These are phyloP conservation scores for Sebastes cheni DNA, from an alignment of 2,797 vertebrate genomes.

Conservation along the genomic window DNA sequence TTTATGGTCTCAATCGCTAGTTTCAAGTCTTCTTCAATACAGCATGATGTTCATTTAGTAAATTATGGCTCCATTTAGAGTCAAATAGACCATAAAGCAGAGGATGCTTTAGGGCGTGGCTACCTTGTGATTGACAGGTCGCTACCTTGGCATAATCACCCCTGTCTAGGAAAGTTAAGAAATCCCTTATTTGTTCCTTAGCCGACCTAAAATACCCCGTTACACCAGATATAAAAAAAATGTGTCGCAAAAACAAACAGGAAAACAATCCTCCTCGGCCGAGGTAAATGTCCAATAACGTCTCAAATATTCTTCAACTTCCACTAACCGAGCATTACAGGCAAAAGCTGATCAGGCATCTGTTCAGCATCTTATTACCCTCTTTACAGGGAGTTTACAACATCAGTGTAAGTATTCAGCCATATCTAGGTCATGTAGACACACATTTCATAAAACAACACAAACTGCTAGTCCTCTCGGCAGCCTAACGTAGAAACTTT, in stretches of 20 bases:
- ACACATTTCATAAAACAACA: background rate
- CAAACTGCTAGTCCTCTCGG: background rate
- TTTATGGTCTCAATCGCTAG: too few species aligned
- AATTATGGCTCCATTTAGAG: too few species aligned
- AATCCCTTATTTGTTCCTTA: too few species aligned
- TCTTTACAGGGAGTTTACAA: background rate
- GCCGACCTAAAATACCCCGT: fast-evolving
- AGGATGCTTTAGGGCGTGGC: too few species aligned
- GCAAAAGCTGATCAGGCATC: background rate
- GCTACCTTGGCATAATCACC: background rate
- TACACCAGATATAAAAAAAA: background rate
- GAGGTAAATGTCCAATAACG: background rate
- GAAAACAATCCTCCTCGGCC: background rate
- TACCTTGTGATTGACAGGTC: too few species aligned
- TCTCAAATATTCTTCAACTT: background rate
- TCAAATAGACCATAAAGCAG: too few species aligned
- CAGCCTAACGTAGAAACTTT: background rate
- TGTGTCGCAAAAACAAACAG: background rate
- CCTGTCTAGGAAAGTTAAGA: background rate
- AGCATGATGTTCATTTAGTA: too few species aligned
- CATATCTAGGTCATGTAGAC: background rate
- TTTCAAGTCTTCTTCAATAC: too few species aligned
- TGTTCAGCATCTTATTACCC: too few species aligned
- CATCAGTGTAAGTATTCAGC: background rate
- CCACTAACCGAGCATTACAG: background rate